phyloP scores from a whole-genome alignment of 1,140 invertebrate genomes.

The Melitaea cinxia region DNA sequence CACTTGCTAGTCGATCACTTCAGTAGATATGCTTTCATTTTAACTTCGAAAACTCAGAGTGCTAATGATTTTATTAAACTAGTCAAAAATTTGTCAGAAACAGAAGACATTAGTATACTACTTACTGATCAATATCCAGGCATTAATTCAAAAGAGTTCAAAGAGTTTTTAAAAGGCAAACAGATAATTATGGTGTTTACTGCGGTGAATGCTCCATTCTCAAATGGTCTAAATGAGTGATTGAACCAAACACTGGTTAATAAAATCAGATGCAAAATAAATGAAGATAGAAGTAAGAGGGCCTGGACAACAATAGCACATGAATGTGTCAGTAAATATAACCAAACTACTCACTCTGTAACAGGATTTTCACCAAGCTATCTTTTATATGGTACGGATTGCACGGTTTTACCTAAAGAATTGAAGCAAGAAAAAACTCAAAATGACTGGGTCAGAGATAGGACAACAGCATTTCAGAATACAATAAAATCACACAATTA shows the following conservation, averaged over 20 bases:
- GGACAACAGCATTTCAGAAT: slow-evolving; percentile 8
- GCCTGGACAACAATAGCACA: slow-evolving; percentile 31
- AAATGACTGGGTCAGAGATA: slow-evolving; percentile 6
- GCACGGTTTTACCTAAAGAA: slow-evolving; percentile 1
- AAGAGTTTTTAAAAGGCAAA: slow-evolving; percentile 11
- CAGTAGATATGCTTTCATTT: slow-evolving; percentile 33
- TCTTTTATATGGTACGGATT: slow-evolving; percentile 13
- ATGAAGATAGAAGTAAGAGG: slow-evolving; percentile 40
- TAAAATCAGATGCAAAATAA: slow-evolving; percentile 24
- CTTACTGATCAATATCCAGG: slow-evolving; percentile 21
- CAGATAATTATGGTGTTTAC: slow-evolving; percentile 14
- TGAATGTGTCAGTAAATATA: slow-evolving; percentile 24
- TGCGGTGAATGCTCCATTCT: slow-evolving; percentile 6
- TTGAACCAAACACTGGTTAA: slow-evolving; percentile 21
- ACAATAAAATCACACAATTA: slow-evolving; percentile 14
- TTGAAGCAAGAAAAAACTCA: neutral
- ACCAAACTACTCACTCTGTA: slow-evolving; percentile 10
- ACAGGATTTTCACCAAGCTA: slow-evolving; percentile 19
- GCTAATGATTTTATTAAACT: slow-evolving; percentile 24
- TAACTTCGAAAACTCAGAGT: slow-evolving; percentile 41
- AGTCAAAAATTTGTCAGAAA: slow-evolving; percentile 6
- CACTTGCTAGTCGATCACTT: slow-evolving; percentile 38
- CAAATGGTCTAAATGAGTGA: slow-evolving; percentile 16
- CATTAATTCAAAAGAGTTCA: slow-evolving; percentile 21
- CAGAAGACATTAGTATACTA: slow-evolving; percentile 7